A percentile compares a stretch with the other conserved stretches of the same genome.
These are phyloP conservation scores for Mermis nigrescens DNA, from an alignment of 2,888 invertebrate genomes.

Conservation along the genomic window DNA sequence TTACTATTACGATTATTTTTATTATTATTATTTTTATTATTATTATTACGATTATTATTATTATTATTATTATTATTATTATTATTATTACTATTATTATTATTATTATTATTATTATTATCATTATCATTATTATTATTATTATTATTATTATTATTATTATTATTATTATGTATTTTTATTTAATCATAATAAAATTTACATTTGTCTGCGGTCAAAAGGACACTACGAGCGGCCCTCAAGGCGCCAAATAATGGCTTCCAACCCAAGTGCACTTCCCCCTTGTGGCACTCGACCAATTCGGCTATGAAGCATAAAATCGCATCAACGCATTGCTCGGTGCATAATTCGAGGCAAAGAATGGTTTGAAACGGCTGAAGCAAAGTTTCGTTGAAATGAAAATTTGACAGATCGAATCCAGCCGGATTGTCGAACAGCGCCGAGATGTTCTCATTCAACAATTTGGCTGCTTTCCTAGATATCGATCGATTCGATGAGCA, in stretches of 20 bases:
- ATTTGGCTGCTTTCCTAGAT: slow-evolving; percentile 65
- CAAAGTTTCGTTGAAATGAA: slow-evolving; percentile 82
- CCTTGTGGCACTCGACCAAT: slow-evolving; percentile 77
- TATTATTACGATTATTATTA: too few relatives aligned
- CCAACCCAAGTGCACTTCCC: slow-evolving; percentile 87
- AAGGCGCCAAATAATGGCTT: slow-evolving; percentile 79
- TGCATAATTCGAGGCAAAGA: slow-evolving; percentile 73
- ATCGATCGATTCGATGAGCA: slow-evolving; percentile 71
- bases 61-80: too few relatives aligned
- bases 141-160: too few relatives aligned
- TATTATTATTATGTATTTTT: too few relatives aligned
- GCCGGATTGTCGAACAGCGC: slow-evolving; percentile 58
- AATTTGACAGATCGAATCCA: slow-evolving; percentile 57
- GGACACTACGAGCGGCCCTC: slow-evolving; percentile 47
- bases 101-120: too few relatives aligned
- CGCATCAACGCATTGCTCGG: slow-evolving; percentile 71
- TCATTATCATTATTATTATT: too few relatives aligned
- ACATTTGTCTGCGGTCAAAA: too few relatives aligned
- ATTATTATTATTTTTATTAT: too few relatives aligned
- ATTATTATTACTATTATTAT: too few relatives aligned
- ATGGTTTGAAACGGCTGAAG: slow-evolving; percentile 76
- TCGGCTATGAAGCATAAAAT: slow-evolving; percentile 86
- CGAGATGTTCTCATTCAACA: slow-evolving; percentile 75
- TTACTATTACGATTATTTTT: too few relatives aligned
- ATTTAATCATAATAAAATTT: too few relatives aligned